Evolutionary conservation across 2,797 vertebrate species (phyloP).

Genomic region (Thalassophryne amazonica): DNA sequence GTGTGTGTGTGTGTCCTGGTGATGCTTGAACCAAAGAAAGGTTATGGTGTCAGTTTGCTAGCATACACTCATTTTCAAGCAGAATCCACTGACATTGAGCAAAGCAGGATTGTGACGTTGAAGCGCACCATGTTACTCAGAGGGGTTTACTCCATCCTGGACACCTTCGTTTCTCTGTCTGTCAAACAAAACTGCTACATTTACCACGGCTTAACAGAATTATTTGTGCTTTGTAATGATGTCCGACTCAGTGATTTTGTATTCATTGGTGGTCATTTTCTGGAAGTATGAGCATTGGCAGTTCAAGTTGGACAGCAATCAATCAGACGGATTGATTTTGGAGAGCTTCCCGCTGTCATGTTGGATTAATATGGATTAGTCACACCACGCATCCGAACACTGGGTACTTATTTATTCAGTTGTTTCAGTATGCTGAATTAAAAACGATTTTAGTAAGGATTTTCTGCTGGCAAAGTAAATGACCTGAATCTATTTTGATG

Average conservation of each 20-base stretch:
- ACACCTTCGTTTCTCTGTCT: neutral
- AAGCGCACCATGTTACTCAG: neutral
- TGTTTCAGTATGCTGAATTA: slow-evolving; percentile 34
- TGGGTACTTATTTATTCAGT: slow-evolving; percentile 35
- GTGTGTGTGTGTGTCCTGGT: slow-evolving; percentile 36
- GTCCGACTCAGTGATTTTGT: slow-evolving; percentile 18
- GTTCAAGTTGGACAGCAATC: slow-evolving; percentile 51
- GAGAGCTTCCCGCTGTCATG: slow-evolving; percentile 50
- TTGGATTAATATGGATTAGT: slow-evolving; percentile 68
- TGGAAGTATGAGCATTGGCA: slow-evolving; percentile 1
- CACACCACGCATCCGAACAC: slow-evolving; percentile 41
- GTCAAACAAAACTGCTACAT: neutral
- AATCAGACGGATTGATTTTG: slow-evolving; percentile 58
- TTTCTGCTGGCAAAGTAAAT: slow-evolving; percentile 28
- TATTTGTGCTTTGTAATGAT: slow-evolving; percentile 3
- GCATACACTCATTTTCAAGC: slow-evolving; percentile 1
- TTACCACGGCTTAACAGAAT: slow-evolving; percentile 7
- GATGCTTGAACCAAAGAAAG: slow-evolving; percentile 33
- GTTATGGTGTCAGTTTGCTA: slow-evolving; percentile 24
- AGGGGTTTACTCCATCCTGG: neutral
- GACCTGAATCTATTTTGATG: slow-evolving; percentile 39
- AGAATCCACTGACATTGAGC: neutral
- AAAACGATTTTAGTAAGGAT: slow-evolving; percentile 36
- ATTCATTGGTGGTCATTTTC: slow-evolving; percentile 31
- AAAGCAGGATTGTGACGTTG: slow-evolving; percentile 1